phyloP scores from a whole-genome alignment of 2,888 invertebrate species.

The Drosophila rellima region DNA sequence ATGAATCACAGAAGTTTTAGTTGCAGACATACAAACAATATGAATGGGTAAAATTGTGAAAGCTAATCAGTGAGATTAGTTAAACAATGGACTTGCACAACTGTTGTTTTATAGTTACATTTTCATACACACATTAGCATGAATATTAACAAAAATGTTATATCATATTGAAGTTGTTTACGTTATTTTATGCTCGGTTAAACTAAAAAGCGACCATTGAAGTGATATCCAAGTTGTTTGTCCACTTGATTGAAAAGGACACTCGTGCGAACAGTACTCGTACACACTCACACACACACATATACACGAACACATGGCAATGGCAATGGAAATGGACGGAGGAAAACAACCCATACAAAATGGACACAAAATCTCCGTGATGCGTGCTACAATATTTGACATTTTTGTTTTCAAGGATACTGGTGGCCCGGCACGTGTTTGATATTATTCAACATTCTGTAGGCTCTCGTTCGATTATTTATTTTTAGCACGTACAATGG shows the following conservation, averaged over 20 bases:
- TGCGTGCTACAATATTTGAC: constrained; percentile 44
- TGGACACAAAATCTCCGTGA: constrained; percentile 25
- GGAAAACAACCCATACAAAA: constrained; percentile 19
- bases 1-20: not conserved
- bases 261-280: constrained; percentile 61
- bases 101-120: not conserved
- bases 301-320: not conserved
- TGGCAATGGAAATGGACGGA: no score
- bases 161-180: constrained; percentile 39
- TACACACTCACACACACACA: constrained; percentile 16
- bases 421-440: constrained; percentile 43
- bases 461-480: constrained; percentile 47
- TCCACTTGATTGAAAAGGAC: constrained; percentile 74
- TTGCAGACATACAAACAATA: not conserved
- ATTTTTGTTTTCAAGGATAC: constrained; percentile 34
- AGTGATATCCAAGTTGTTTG: constrained; percentile 61
- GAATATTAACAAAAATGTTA: constrained; percentile 15
- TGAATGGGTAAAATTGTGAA: not conserved
- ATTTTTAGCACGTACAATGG: constrained; percentile 58
- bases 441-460: constrained; percentile 50
- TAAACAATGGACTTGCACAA: not conserved
- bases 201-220: constrained; percentile 52
- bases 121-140: constrained; percentile 6
- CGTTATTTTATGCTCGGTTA: constrained; percentile 33
- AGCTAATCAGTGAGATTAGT: not conserved